These are phyloP conservation scores for Rhopalosiphum nymphaeae DNA, from an alignment of 2,888 invertebrate genomes.

Conservation along the genomic window DNA sequence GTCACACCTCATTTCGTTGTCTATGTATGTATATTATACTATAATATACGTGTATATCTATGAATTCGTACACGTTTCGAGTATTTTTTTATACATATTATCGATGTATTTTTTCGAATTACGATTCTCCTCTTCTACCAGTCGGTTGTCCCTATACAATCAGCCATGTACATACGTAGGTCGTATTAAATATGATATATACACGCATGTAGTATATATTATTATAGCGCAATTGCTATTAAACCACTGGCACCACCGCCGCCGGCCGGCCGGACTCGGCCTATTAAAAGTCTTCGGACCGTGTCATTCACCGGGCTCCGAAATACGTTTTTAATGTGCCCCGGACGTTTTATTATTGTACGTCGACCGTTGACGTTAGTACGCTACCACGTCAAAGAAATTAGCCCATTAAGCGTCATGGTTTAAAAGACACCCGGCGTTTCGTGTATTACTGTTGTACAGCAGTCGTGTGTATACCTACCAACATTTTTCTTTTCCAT, in stretches of 20 bases:
- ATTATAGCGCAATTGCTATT: background rate
- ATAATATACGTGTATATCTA: background rate
- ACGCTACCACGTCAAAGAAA: background rate
- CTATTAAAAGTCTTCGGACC: slow-evolving; percentile 41
- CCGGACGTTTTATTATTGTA: slow-evolving; percentile 3
- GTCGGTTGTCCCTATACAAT: background rate
- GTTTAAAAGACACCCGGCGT: slow-evolving; percentile 40
- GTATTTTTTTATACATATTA: no score
- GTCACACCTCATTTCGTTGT: background rate
- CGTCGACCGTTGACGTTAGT: background rate
- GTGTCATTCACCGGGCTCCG: slow-evolving; percentile 30
- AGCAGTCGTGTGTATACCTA: background rate
- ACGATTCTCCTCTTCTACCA: background rate
- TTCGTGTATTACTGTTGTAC: background rate
- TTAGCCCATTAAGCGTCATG: slow-evolving; percentile 31
- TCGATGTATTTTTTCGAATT: background rate
- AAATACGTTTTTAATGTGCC: slow-evolving; percentile 44
- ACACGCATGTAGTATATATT: background rate
- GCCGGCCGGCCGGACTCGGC: background rate
- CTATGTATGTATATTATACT: background rate
- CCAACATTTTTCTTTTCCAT: background rate
- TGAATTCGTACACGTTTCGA: background rate
- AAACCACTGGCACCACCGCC: background rate
- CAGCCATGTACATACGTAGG: background rate
- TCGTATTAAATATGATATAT: background rate